Evolutionary conservation across 2,113 vertebrate species (phyloP).

Genomic region (Peromyscus californicus): DNA sequence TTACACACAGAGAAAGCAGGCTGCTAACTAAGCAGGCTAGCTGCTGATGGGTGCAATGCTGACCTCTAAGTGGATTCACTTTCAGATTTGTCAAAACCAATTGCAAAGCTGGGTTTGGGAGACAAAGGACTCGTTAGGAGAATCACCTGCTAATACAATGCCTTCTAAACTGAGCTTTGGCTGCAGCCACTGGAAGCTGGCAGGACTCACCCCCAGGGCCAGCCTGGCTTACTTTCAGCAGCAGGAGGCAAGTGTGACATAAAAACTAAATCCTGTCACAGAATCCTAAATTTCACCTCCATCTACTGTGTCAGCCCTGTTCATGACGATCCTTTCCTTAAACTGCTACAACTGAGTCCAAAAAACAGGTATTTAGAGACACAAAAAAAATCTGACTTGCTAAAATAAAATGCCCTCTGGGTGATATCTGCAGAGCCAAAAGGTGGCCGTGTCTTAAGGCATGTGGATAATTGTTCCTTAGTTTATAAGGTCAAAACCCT

Average conservation of each 20-base stretch:
- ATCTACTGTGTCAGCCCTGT: background rate
- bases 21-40: background rate
- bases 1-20: background rate
- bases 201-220: background rate
- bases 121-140: constrained; percentile 12
- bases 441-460: constrained; percentile 26
- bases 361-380: constrained; percentile 23
- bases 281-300: constrained; percentile 24
- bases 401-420: constrained; percentile 44
- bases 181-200: background rate
- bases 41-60: background rate
- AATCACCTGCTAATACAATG: background rate
- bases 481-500: constrained; percentile 71
- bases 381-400: constrained; percentile 4
- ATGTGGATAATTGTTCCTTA: constrained; percentile 15
- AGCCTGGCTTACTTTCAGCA: background rate
- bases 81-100: constrained; percentile 27
- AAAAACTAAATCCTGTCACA: background rate
- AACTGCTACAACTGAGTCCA: constrained; percentile 9
- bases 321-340: background rate
- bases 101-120: background rate
- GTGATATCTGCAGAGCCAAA: constrained; percentile 69
- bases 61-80: background rate
- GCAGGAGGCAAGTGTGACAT: background rate
- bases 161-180: background rate